Conservation (phyloP, 2,888 invertebrate genomes). For the Drosophila putrida region DNA sequence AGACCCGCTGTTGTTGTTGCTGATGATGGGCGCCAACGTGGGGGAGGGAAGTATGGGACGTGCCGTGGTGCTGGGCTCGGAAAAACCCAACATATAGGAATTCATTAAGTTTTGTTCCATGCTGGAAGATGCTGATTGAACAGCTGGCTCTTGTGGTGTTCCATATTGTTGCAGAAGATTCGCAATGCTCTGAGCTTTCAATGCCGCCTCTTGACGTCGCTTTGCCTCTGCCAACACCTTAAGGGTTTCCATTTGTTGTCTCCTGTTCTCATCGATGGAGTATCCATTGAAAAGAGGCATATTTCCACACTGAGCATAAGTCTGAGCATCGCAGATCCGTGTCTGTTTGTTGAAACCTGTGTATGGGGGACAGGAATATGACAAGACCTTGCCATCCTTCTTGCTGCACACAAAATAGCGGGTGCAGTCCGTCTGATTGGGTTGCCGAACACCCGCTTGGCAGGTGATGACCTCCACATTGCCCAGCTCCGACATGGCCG, state of each 20-base stretch:
- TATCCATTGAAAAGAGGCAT: slow-evolving; percentile 67
- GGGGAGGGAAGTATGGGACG: slow-evolving; percentile 31
- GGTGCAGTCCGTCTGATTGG: slow-evolving; percentile 86
- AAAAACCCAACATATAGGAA: slow-evolving; percentile 57
- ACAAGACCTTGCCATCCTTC: slow-evolving; percentile 84
- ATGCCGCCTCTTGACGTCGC: slow-evolving; percentile 75
- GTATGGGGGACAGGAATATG: slow-evolving; percentile 86
- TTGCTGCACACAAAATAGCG: slow-evolving; percentile 86
- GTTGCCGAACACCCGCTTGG: slow-evolving; percentile 85
- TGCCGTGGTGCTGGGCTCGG: slow-evolving; percentile 40
- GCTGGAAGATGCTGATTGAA: slow-evolving; percentile 27
- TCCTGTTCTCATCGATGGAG: slow-evolving; percentile 78
- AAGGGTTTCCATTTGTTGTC: slow-evolving; percentile 82
- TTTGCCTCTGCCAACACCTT: slow-evolving; percentile 83
- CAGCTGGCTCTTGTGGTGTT: slow-evolving; percentile 10
- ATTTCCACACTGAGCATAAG: slow-evolving; percentile 83
- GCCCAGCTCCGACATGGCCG: slow-evolving; percentile 58
- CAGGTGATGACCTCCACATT: slow-evolving; percentile 85
- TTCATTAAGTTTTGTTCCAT: slow-evolving; percentile 67
- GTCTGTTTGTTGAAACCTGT: slow-evolving; percentile 86
- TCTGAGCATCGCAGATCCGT: slow-evolving; percentile 85
- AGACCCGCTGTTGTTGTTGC: slow-evolving; percentile 18
- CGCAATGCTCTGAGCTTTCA: slow-evolving; percentile 81
- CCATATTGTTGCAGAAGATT: slow-evolving; percentile 77
- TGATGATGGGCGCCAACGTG: slow-evolving; percentile 22